Conservation (phyloP, 2,113 vertebrate species). For the Macquaria ambigua region DNA sequence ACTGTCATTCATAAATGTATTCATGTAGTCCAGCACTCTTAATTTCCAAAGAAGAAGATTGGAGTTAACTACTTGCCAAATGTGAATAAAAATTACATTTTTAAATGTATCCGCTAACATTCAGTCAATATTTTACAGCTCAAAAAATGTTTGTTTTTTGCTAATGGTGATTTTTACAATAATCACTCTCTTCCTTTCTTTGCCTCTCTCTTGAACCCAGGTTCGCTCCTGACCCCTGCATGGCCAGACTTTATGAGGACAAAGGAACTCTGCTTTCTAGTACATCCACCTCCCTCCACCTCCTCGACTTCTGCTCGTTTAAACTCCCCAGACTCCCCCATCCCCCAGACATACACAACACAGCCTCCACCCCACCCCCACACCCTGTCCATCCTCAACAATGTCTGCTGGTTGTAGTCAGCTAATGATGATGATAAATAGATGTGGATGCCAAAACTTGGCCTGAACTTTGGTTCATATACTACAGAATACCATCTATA, state of each 20-base stretch:
- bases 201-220: constrained; percentile 21
- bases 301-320: constrained; percentile 59
- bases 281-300: constrained; percentile 39
- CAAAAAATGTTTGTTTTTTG: background rate
- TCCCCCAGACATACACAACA: constrained; percentile 42
- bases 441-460: constrained; percentile 16
- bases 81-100: background rate
- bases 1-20: background rate
- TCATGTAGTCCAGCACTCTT: background rate
- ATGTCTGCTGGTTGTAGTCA: constrained; percentile 9
- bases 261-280: constrained; percentile 69
- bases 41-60: too few species aligned
- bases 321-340: constrained; percentile 50
- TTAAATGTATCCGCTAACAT: background rate
- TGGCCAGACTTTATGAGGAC: constrained; percentile 58
- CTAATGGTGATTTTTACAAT: background rate
- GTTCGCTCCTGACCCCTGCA: constrained; percentile 44
- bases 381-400: background rate
- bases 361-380: background rate
- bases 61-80: background rate
- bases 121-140: background rate
- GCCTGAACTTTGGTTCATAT: background rate
- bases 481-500: background rate
- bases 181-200: constrained; percentile 20
- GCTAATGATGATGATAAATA: background rate